Base-by-base conservation (phyloP, 2,113 vertebrate species). In the Passer montanus region DNA sequence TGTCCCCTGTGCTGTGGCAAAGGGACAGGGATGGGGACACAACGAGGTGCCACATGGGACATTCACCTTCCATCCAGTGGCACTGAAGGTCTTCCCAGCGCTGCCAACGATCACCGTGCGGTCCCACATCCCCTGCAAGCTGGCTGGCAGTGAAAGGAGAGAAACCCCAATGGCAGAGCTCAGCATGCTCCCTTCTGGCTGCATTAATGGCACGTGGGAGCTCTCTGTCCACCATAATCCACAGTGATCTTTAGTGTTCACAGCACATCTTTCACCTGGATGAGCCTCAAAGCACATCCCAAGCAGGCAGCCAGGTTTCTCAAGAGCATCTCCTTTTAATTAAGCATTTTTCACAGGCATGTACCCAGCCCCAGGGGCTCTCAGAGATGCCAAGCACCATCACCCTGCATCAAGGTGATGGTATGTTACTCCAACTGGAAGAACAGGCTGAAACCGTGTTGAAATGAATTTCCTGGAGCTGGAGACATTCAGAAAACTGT, bases 51-150 rank as follows among this genome's bases (percentile, higher is more conserved):
- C n/a, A 14, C 26, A 9, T 1, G 21, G 31, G 72, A 59, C 37
- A 62, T 20, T 83, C 39, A 99, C 99, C 98, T 99, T 99, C 99
- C 98, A 99, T 83, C 99, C 99, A 1, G 99, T 99, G 67, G 94
- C 98, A 49, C 99, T 99, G 72, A 99, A 99, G 56, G 98, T 98
- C 97, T 99, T 99, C 67, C 99, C 99, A 30, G 98, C 99, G 2
- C 99, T 99, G 37, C 99, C 98, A 0, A 99, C 84, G 31, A 94
- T 99, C 80, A 99, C 67, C 0, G 99, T 99, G 52, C 99, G 98
- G 31, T 99, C 99, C 99, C 99, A 99, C 99, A 99, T 99, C 53
- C 99, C 99, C 15, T 97, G 98, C 72, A 99, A 98, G 90, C 97
- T 99, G 93, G 99, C 99, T 99, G 97, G 63, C 47, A 91, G 46